phyloP scores from a whole-genome alignment of 2,888 invertebrate species.

The Amphipoea lucens region DNA sequence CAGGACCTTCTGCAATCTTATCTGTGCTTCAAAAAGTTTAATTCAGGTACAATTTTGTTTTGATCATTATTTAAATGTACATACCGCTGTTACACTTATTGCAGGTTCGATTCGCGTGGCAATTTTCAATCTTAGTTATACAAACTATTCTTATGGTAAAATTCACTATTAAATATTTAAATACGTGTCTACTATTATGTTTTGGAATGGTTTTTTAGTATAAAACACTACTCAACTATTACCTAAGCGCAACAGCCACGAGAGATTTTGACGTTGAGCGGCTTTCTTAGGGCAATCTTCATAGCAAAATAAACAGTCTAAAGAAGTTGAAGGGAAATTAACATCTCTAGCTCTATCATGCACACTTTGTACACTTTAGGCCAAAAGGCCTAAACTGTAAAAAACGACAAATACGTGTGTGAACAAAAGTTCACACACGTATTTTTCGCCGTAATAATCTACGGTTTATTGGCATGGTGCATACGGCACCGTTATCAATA shows the following conservation, averaged over 20 bases:
- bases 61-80: background rate
- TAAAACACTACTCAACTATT: background rate
- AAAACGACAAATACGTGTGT: no score
- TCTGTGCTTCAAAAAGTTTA: conserved; percentile 30
- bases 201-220: background rate
- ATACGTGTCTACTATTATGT: background rate
- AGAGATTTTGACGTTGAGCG: background rate
- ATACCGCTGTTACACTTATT: conserved; percentile 8
- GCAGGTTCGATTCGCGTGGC: conserved; percentile 78
- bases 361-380: no score
- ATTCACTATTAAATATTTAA: background rate
- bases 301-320: background rate
- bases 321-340: background rate
- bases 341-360: background rate
- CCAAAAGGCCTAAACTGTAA: no score
- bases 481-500: background rate
- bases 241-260: background rate
- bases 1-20: background rate
- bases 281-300: background rate
- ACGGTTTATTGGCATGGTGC: background rate
- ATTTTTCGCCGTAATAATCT: background rate
- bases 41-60: background rate
- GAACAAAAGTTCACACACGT: background rate
- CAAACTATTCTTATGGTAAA: conserved; percentile 1
- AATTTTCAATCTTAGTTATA: conserved; percentile 10